phyloP scores from a whole-genome alignment of 2,888 invertebrate genomes.

The Anthophora plumipes region DNA sequence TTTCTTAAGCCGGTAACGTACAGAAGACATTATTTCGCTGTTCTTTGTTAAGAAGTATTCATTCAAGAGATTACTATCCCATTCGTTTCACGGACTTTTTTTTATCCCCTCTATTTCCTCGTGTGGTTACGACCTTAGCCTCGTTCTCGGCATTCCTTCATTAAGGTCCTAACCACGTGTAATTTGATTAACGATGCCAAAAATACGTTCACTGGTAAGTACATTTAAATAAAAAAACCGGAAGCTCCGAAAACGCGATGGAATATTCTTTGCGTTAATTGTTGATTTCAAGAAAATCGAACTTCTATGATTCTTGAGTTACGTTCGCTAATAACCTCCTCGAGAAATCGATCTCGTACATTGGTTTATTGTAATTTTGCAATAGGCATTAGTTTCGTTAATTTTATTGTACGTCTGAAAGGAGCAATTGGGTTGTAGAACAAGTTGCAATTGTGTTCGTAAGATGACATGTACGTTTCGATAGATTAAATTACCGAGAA shows the following conservation, averaged over 20 bases:
- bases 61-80: neutral
- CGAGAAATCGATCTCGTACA: neutral
- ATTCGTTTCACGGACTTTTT: conserved; percentile 21
- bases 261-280: neutral
- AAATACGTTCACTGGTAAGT: conserved; percentile 68
- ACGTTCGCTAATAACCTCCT: conserved; percentile 19
- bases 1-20: conserved; percentile 11
- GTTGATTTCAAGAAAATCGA: neutral
- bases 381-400: neutral
- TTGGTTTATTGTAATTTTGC: conserved; percentile 7
- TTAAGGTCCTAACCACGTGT: conserved; percentile 60
- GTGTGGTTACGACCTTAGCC: conserved; percentile 49
- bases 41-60: neutral
- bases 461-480: conserved; percentile 1
- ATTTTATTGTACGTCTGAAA: neutral
- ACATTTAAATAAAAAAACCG: conserved; percentile 6
- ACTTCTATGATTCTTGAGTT: neutral
- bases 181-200: conserved; percentile 59
- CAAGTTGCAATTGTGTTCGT: neutral
- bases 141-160: conserved; percentile 40
- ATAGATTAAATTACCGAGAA: neutral
- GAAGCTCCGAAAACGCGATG: neutral
- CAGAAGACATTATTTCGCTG: neutral
- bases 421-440: neutral
- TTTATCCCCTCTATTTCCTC: conserved; percentile 1